Conservation (phyloP, 2,113 vertebrate species). For the Cochlearius cochlearius region DNA sequence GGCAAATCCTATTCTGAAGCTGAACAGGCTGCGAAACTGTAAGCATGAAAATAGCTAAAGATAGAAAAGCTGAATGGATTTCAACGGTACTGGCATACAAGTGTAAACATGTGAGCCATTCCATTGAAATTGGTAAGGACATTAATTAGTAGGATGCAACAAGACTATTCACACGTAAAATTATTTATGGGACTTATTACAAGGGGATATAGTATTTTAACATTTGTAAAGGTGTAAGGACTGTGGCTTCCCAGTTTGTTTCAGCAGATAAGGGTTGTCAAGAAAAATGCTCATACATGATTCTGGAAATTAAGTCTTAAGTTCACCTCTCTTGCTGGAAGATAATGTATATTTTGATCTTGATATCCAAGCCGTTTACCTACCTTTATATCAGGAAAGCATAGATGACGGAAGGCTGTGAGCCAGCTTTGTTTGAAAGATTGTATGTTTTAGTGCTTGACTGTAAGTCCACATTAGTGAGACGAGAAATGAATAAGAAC, state of each 20-base stretch:
- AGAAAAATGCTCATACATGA: background rate
- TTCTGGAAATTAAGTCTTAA: background rate
- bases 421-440: background rate
- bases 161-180: background rate
- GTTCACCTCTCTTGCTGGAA: background rate
- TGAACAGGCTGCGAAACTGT: background rate
- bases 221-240: background rate
- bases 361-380: background rate
- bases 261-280: background rate
- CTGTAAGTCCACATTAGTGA: background rate
- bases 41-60: background rate
- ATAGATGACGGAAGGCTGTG: background rate
- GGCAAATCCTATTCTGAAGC: background rate
- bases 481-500: background rate
- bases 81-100: background rate
- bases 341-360: background rate
- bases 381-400: background rate
- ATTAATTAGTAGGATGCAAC: background rate
- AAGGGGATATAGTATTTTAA: background rate
- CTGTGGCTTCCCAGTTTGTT: background rate
- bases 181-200: background rate
- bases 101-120: background rate
- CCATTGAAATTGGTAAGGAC: background rate
- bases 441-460: background rate
- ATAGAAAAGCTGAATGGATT: background rate